A percentile compares a stretch with the other conserved stretches of the same genome.
phyloP scores from a whole-genome alignment of 2,888 invertebrate species.

The Microctonus brassicae region DNA sequence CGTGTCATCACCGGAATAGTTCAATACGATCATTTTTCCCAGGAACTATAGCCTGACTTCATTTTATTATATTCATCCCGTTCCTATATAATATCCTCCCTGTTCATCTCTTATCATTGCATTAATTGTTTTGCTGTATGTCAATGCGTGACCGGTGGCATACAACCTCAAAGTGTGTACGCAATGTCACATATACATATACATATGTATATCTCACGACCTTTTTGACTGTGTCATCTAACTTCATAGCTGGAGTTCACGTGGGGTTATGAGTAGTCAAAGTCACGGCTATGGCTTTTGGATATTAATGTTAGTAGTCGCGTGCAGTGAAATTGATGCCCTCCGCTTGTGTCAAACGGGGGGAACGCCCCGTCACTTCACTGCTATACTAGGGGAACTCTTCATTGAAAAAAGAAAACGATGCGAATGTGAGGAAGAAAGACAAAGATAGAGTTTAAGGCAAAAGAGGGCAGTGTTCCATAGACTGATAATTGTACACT shows the following conservation, averaged over 20 bases:
- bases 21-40: constrained; percentile 31
- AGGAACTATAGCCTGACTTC: constrained; percentile 20
- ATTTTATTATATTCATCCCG: constrained; percentile 5
- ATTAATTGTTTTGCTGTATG: constrained; percentile 17
- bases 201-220: constrained; percentile 8
- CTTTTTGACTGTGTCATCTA: constrained; percentile 2
- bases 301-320: constrained; percentile 30
- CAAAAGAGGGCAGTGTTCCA: constrained; percentile 14
- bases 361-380: constrained; percentile 41
- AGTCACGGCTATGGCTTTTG: constrained; percentile 26
- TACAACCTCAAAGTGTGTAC: neutral
- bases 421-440: constrained; percentile 1
- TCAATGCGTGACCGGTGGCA: neutral
- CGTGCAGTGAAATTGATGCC: constrained; percentile 44
- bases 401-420: neutral
- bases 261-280: constrained; percentile 17
- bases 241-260: constrained; percentile 3
- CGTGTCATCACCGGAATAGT: constrained; percentile 48
- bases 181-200: neutral
- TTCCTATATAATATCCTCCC: neutral
- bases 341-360: constrained; percentile 14
- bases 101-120: constrained; percentile 14
- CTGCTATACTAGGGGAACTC: constrained; percentile 8
- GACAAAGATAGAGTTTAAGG: constrained; percentile 20
- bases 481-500: constrained; percentile 59